phyloP scores from a whole-genome alignment of 64 coral and sea anemone species.

The Astreopora myriophthalma region DNA sequence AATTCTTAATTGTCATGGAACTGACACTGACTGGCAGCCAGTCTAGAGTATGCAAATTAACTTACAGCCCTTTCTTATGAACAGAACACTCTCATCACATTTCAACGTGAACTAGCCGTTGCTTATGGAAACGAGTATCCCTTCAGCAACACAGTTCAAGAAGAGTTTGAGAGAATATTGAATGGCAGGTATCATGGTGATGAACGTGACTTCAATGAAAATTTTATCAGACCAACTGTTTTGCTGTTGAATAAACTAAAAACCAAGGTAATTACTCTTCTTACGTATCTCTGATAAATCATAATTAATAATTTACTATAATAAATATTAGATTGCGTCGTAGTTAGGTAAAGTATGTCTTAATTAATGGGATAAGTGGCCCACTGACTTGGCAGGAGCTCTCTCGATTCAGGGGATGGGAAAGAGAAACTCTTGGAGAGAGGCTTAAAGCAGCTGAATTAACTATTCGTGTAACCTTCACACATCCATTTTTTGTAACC shows the following conservation, averaged over 20 bases:
- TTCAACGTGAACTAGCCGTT: not conserved
- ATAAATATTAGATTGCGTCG: too few relatives aligned
- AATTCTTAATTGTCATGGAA: too few relatives aligned
- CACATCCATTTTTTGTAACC: too few relatives aligned
- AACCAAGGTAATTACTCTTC: constrained; percentile 5
- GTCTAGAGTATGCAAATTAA: not conserved
- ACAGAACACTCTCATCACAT: not conserved
- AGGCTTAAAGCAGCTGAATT: too few relatives aligned
- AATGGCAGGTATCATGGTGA: not conserved
- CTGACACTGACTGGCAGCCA: not conserved
- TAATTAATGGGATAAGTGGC: too few relatives aligned
- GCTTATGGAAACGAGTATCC: constrained; percentile 48
- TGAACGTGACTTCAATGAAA: not conserved
- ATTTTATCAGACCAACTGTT: constrained; percentile 36
- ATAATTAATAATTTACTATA: too few relatives aligned
- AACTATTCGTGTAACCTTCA: too few relatives aligned
- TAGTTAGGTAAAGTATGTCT: too few relatives aligned
- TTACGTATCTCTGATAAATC: too few relatives aligned
- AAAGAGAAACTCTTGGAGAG: too few relatives aligned
- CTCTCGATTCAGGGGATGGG: too few relatives aligned
- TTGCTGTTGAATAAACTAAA: not conserved
- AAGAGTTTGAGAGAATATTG: not conserved
- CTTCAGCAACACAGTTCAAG: not conserved
- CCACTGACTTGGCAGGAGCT: too few relatives aligned
- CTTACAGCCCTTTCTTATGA: not conserved